These are phyloP conservation scores for Gobio occitaniae DNA, from an alignment of 2,797 vertebrate species.

Conservation along the genomic window DNA sequence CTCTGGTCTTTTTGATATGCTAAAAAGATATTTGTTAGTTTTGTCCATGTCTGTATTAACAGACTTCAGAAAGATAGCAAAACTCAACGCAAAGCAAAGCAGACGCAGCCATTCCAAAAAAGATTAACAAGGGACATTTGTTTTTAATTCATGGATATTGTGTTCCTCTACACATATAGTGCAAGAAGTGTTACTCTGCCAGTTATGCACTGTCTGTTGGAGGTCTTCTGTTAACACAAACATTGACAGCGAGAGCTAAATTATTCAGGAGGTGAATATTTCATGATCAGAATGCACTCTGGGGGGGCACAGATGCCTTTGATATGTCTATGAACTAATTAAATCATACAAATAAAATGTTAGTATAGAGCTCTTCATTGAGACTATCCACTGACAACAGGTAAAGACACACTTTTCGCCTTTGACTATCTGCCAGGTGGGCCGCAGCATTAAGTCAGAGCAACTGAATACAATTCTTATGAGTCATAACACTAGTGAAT, in stretches of 20 bases:
- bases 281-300: conserved; percentile 71
- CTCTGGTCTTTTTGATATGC: conserved; percentile 64
- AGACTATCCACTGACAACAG: conserved; percentile 2
- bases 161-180: conserved; percentile 14
- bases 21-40: conserved; percentile 57
- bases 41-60: conserved; percentile 42
- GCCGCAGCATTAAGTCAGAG: background rate
- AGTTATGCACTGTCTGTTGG: conserved; percentile 36
- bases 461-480: background rate
- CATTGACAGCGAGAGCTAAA: conserved; percentile 65
- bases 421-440: conserved; percentile 9
- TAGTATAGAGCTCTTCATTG: conserved; percentile 63
- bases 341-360: conserved; percentile 63
- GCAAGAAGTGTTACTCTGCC: conserved; percentile 5
- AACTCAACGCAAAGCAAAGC: conserved; percentile 34
- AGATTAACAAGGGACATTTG: background rate
- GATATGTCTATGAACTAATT: conserved; percentile 74
- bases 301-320: conserved; percentile 68
- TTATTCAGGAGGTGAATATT: conserved; percentile 77
- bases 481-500: background rate
- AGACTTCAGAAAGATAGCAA: conserved; percentile 7
- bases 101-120: conserved; percentile 35
- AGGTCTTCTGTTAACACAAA: conserved; percentile 66
- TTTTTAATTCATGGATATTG: conserved; percentile 58
- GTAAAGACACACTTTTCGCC: background rate